Evolutionary conservation across 2,888 invertebrate species (phyloP), one percentile per base, ranked within the genome.

Genomic region (Proisotoma minuta): DNA sequence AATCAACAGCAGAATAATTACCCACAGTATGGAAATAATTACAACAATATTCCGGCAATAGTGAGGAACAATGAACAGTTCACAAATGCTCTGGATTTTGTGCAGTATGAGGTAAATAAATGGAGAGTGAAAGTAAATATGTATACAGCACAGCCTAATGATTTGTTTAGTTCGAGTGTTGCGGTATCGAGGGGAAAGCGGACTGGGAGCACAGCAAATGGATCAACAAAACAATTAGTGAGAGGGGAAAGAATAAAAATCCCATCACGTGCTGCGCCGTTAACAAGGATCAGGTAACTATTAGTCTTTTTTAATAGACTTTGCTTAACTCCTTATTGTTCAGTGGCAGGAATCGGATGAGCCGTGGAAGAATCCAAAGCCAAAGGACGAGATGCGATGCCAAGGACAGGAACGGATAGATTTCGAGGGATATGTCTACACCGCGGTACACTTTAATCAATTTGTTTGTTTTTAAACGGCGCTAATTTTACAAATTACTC

Each of bases 61-160:
- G n/a, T n/a, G n/a, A n/a, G n/a, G n/a, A n/a, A n/a, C n/a, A 29
- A 51, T 12, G 59, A 65, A n/a, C 60, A 63, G 43, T 79, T 81
- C 68, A 81, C 79, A 53, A 75, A 78, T 39, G 79, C 81, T 56
- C 75, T 81, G 56, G 80, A 81, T 72, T 80, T 77, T 70, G 78
- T 79, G 47, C 80, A 80, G 65, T 79, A 78, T 66, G 78, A 79
- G 77, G 80, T 80, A 74, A 70, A 63, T 47, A 4, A 3, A n/a
- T n/a, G n/a, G n/a, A n/a, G n/a, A n/a, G n/a, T n/a, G n/a, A n/a
- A n/a, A n/a, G n/a, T n/a, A n/a, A n/a, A n/a, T n/a, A n/a, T n/a
- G n/a, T n/a, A n/a, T n/a, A n/a, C n/a, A n/a, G n/a, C n/a, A n/a
- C n/a, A n/a, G n/a, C 34, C 34, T 34, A 15, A 8, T 34, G 34